Evolutionary conservation across 2,888 invertebrate genomes (phyloP), one percentile per base, ranked within the genome.

Genomic region (Leptinotarsa tumamoca): DNA sequence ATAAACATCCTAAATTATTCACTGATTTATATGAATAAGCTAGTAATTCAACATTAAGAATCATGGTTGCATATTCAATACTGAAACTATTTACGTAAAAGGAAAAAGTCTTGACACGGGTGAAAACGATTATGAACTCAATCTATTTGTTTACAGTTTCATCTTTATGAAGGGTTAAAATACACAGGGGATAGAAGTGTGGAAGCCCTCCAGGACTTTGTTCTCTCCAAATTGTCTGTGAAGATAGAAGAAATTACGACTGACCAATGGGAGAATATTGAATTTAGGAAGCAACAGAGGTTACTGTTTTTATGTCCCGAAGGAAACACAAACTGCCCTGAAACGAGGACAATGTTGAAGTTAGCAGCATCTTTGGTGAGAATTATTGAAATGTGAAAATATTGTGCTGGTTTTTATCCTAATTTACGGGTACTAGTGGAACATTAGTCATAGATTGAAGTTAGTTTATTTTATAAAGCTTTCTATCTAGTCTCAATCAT

Each of bases 311-410:
- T 88, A 85, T 94, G 90, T 89, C 89, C 84, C 86, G 90, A 91
- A 21, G 86, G 91, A 56, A 90, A 90, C 75, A 89, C 90, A 18
- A 81, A 81, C 82, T 92, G 92, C 83, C 88, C 93, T 17, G 90
- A 91, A 67, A 87, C 87, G 15, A 89, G 90, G 80, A 90, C 90
- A 2, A 87, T 91, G 56, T 89, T 90, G 3, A 94, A 95, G 87
- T 89, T 96, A 52, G 92, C 95, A 68, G 93, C 93, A 70, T 93
- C 92, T 87, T 90, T 96, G 90, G 95, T 95, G 89, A 74, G 72
- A 63, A 18, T 50, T 69, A 27, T 7, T 18, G 7, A 21, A 54
- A 27, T 15, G 17, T 27, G 17, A n/a, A 52, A 52, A 52, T 52
- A 52, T n/a, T 17, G 15, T n/a, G 0, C 15, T 52, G 4, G 10